phyloP scores from a whole-genome alignment of 2,797 vertebrate species.

The Crenuchus spilurus region DNA sequence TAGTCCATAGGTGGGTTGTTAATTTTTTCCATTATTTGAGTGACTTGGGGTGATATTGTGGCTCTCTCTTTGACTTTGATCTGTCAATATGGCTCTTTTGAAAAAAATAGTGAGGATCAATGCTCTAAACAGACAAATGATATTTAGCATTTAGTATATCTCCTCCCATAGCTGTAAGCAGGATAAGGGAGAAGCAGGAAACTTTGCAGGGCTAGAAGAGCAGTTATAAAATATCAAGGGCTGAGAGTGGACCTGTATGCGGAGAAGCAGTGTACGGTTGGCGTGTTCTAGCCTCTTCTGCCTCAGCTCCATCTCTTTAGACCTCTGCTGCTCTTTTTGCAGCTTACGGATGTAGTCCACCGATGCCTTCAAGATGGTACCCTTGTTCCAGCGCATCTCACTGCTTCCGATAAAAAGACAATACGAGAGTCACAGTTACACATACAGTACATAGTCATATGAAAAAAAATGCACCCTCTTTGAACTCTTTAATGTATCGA shows the following conservation, averaged over 20 bases:
- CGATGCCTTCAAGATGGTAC: slow-evolving; percentile 90
- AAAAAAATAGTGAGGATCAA: too few relatives aligned
- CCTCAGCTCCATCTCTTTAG: slow-evolving; percentile 82
- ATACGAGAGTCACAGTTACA: slow-evolving; percentile 44
- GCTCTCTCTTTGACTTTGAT: too few relatives aligned
- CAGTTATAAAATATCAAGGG: too few relatives aligned
- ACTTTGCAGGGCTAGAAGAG: background rate
- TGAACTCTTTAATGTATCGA: too few relatives aligned
- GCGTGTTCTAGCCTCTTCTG: slow-evolving; percentile 85
- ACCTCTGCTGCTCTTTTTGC: slow-evolving; percentile 87
- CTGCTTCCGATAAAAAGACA: slow-evolving; percentile 61
- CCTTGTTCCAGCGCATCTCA: slow-evolving; percentile 91
- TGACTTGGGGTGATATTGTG: too few relatives aligned
- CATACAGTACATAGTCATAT: background rate
- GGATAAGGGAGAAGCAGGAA: background rate
- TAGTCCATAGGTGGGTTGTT: too few relatives aligned
- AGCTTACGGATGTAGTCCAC: slow-evolving; percentile 91
- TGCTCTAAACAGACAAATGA: too few relatives aligned
- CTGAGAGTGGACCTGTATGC: slow-evolving; percentile 89
- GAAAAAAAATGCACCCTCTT: too few relatives aligned
- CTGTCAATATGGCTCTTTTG: too few relatives aligned
- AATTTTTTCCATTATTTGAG: too few relatives aligned
- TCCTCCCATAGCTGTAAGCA: background rate
- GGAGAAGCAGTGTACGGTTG: slow-evolving; percentile 82
- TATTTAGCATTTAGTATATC: too few relatives aligned